Conservation (phyloP, 2,888 invertebrate species). For the Malacosoma neustria region DNA sequence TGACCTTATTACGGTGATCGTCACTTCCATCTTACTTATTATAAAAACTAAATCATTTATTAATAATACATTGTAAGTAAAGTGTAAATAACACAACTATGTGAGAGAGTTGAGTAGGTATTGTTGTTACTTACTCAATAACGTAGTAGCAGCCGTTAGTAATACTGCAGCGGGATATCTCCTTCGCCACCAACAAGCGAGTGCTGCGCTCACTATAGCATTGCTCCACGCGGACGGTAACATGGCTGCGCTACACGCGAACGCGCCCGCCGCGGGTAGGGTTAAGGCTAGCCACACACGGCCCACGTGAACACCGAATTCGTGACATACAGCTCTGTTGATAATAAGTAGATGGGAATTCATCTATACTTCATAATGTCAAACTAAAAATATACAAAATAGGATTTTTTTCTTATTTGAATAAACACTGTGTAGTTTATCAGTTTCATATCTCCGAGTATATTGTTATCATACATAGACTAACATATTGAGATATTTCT, state of each 20-base stretch:
- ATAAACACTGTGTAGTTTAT: no score
- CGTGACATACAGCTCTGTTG: constrained; percentile 87
- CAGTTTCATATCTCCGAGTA: no score
- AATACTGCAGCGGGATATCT: constrained; percentile 87
- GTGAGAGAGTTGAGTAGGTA: no score
- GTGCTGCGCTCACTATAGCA: constrained; percentile 87
- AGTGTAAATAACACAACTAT: no score
- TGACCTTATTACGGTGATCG: no score
- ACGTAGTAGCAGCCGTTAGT: constrained; percentile 86
- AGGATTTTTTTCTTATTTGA: background rate
- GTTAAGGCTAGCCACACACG: constrained; percentile 87
- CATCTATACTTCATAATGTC: background rate
- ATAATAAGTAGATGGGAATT: background rate
- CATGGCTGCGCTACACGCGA: constrained; percentile 89
- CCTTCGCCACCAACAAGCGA: constrained; percentile 92
- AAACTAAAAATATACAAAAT: constrained; percentile 1
- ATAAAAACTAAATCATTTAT: no score
- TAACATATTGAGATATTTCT: no score
- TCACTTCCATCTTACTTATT: no score
- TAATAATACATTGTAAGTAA: no score
- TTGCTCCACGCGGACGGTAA: constrained; percentile 97
- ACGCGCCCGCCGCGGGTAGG: constrained; percentile 93
- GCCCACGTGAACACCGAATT: constrained; percentile 92
- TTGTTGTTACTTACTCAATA: constrained; percentile 78
- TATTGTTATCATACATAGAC: no score